phyloP scores from a whole-genome alignment of 2,888 invertebrate genomes.

The Thysanoteuthis rhombus region DNA sequence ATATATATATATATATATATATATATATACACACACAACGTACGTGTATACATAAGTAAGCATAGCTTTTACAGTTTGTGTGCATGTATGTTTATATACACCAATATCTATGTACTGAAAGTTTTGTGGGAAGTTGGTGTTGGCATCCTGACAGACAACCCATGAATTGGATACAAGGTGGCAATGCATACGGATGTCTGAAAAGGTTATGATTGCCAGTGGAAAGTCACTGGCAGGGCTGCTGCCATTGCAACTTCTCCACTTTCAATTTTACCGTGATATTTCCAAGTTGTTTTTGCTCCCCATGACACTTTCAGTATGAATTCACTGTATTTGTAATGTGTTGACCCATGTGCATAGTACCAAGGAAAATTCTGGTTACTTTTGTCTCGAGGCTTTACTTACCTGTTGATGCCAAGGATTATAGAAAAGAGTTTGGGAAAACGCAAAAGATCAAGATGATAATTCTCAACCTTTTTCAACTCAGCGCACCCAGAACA shows the following conservation, averaged over 20 bases:
- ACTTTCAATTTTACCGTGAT: neutral
- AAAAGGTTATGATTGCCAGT: neutral
- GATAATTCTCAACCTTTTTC: too few species aligned
- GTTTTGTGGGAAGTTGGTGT: neutral
- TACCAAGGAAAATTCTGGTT: neutral
- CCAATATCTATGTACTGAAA: too few species aligned
- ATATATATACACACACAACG: too few species aligned
- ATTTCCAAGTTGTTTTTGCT: neutral
- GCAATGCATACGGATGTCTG: constrained; percentile 12
- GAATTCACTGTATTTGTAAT: neutral
- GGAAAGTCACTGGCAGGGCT: neutral
- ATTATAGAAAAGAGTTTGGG: too few species aligned
- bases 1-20: too few species aligned
- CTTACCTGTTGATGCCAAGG: neutral
- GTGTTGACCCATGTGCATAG: neutral
- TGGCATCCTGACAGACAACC: neutral
- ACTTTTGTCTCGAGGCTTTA: neutral
- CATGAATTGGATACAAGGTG: neutral
- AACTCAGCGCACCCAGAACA: too few species aligned
- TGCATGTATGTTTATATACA: neutral
- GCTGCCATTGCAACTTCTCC: neutral
- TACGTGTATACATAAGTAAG: too few species aligned
- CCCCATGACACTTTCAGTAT: neutral
- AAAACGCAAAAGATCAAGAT: too few species aligned
- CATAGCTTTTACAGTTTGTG: neutral